Conservation (phyloP, 2,797 vertebrate species). For the Bovichtus diacanthus region DNA sequence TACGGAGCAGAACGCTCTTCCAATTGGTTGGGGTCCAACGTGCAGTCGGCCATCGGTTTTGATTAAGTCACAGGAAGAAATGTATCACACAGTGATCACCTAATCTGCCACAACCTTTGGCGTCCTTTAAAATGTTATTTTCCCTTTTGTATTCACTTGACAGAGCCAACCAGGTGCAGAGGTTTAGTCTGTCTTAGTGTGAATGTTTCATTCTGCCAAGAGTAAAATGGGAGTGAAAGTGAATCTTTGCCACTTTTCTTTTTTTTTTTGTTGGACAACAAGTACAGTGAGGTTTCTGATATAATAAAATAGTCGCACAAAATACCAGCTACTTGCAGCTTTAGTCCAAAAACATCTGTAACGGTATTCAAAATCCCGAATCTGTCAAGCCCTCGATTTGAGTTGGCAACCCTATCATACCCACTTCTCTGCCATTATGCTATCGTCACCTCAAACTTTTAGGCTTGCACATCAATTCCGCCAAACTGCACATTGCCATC, state of each 20-base stretch:
- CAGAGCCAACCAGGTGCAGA: background rate
- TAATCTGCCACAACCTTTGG: background rate
- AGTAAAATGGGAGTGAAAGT: background rate
- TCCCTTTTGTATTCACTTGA: background rate
- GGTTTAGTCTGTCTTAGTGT: background rate
- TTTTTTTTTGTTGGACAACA: conserved; percentile 6
- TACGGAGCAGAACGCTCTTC: no score
- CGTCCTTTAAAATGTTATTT: background rate
- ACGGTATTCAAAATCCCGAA: conserved; percentile 29
- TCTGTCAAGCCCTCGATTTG: conserved; percentile 43
- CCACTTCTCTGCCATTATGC: conserved; percentile 54
- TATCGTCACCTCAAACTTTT: conserved; percentile 60
- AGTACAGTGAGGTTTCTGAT: conserved; percentile 2
- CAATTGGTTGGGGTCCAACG: background rate
- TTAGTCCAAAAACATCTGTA: conserved; percentile 47
- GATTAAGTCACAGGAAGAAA: background rate
- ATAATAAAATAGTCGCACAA: conserved; percentile 6
- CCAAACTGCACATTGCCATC: conserved; percentile 63
- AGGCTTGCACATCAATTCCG: conserved; percentile 53
- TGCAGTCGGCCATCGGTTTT: background rate
- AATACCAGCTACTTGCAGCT: conserved; percentile 13
- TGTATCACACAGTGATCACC: background rate
- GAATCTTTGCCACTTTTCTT: background rate
- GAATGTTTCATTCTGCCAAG: background rate
- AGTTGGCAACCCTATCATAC: conserved; percentile 49